Evolutionary conservation across 2,888 invertebrate species (phyloP), one percentile per base, ranked within the genome.

Genomic region (Tortricodes alternella): DNA sequence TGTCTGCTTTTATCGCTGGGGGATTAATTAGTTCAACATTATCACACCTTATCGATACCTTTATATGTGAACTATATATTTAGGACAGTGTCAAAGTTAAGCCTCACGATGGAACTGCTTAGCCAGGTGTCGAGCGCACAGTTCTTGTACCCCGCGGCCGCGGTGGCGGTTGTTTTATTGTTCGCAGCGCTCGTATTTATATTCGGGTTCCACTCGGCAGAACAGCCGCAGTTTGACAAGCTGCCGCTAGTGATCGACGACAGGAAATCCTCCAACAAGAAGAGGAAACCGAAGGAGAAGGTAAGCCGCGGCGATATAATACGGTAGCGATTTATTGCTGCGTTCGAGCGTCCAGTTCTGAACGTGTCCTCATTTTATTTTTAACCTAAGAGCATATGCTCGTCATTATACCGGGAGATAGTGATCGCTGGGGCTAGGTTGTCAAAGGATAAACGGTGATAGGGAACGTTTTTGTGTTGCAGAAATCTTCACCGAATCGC

Each of bases 211-310:
- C 95, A 94, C 88, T 93, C 94, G 61, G 94, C 95, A 65, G 94
- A 94, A 80, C 95, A 95, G 85, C 96, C 96, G 75, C 94, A 95
- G 75, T 95, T 95, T 80, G 94, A 94, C 75, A 94, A 95, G 83
- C 89, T 95, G 62, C 92, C 93, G 35, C 82, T 92, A 65, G 85
- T 90, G 64, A 73, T 92, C 65, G 94, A 94, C 78, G 94, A 95
- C 72, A 92, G 93, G 78, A 95, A 94, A 86, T 92, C 93, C 62
- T 90, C 92, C 69, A 92, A 84, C 71, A 94, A 94, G 85, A 95
- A 94, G 80, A 91, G 92, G 69, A 94, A 94, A 92, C 91, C 87
- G 68, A 94, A 94, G 84, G 94, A 94, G 77, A 95, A 94, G 93
- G 94, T 94, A 78, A 85, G 89, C 78, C 60, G 65, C 65, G 67